Evolutionary conservation across 2,888 invertebrate species (phyloP), one percentile per base, ranked within the genome.

Genomic region (Dynastes tityus): DNA sequence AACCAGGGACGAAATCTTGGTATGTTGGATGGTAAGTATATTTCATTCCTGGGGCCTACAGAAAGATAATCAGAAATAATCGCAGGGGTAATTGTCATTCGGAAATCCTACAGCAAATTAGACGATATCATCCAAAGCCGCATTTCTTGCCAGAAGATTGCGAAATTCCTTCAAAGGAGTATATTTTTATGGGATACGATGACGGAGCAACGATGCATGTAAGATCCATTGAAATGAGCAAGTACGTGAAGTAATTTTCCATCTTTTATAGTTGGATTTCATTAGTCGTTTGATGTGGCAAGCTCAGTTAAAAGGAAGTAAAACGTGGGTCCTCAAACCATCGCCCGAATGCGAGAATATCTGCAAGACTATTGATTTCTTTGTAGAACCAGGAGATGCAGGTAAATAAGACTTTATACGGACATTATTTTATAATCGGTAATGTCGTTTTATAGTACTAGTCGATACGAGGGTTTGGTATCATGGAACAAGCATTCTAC

Each of bases 271-370:
- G 97, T 89, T 97, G 87, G 97, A 97, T 89, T 97, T 96, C 87
- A 97, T 97, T 82, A 93, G 95, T 83, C 92, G 97, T 80, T 91
- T 97, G 45, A 97, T 97, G 92, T 97, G 97, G 97, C 97, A 97
- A 89, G 97, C 96, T 2, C 97, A 97, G 89, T 91, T 97, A 16
- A 91, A 92, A 83, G 97, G 97, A 0, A 93, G 92, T 83, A 98
- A 97, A 89, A 94, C 92, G 11, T 98, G 97, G 97, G 90, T 91
- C 27, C 89, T 97, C 51, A 92, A 94, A 13, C 97, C 97, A 0
- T 94, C 96, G 0, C 95, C 96, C 0, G 97, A 97, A 89, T 97
- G 97, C 89, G 95, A 97, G 87, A 87, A 92, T 85, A 87, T 93
- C 77, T 97, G 97, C 87, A 89, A 92, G 79, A 90, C 92, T 63